Base-by-base conservation (phyloP, 2,113 vertebrate genomes). In the Dunckerocampus dactyliophorus region DNA sequence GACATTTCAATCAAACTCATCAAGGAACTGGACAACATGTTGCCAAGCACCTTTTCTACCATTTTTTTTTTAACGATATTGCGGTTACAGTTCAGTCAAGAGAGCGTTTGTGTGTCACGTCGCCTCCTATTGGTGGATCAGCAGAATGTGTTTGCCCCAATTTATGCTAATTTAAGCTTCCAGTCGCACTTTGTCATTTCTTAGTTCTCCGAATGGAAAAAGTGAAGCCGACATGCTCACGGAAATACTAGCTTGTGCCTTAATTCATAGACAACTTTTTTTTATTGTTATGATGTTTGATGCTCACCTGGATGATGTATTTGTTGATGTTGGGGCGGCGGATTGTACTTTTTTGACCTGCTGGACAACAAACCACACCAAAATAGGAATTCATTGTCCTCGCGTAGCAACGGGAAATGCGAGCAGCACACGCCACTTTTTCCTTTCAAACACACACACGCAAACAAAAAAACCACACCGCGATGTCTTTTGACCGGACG, bases 41-140 rank as follows among this genome's bases (percentile, higher is more conserved):
- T 84, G 83, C 83, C 78, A 85, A 88, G 90, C 89, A 91, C 89
- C 89, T 91, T 91, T 87, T 86, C 76, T 82, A 79, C 75, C 72
- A 4, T 17, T 86, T 85, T 82, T 56, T 56, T 42, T 21, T n/a
- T 85, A 85, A 83, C 74, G 39, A 77, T 81, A 79, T 82, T 76
- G 74, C 77, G 71, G 59, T 79, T 63, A 56, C 43, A 58, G 50
- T 60, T 59, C 58, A 52, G 65, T 71, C 39, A 52, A 58, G 52
- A 71, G 79, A 21, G 52, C 63, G 66, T 69, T 63, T 67, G 69
- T 57, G 69, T 57, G 31, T 34, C 31, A 8, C 6, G 31, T 34
- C 28, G 66, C 72, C 60, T 72, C 63, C 13, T 60, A 17, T 70
- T 54, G 28, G 67, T 65, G 60, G 59, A 72, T 57, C 71, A 37